These are phyloP conservation scores for Triops cancriformis DNA, from an alignment of 1,140 invertebrate genomes.

Conservation along the genomic window DNA sequence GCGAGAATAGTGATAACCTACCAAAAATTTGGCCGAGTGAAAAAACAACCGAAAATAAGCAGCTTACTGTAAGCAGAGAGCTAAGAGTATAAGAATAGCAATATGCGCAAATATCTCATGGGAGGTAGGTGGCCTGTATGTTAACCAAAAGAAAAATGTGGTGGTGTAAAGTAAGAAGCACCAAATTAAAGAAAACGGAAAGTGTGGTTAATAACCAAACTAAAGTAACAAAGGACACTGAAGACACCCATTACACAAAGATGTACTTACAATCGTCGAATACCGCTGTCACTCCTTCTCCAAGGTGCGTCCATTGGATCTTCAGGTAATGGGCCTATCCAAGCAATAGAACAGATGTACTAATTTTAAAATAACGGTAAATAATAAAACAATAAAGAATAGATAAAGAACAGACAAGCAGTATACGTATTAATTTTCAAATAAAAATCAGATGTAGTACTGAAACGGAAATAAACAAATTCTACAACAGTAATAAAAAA, in stretches of 20 bases:
- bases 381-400: neutral
- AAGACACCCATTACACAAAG: neutral
- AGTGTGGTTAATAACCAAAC: neutral
- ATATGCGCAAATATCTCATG: neutral
- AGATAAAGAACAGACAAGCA: neutral
- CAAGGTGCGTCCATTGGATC: conserved; percentile 93
- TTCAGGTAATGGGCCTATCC: conserved; percentile 88
- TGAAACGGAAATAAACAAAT: neutral
- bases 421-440: neutral
- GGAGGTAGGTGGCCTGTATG: neutral
- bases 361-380: neutral
- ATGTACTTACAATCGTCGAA: conserved; percentile 81
- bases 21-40: neutral
- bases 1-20: neutral
- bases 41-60: conserved; percentile 5
- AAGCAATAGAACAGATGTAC: conserved; percentile 69
- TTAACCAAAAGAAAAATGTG: neutral
- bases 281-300: conserved; percentile 70
- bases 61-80: neutral
- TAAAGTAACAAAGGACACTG: neutral
- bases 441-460: neutral
- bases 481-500: neutral
- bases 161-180: neutral
- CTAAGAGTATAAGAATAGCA: neutral
- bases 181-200: neutral